A percentile compares a stretch with the other conserved stretches of the same genome.
phyloP scores from a whole-genome alignment of 64 coral and sea anemone species.

The Dendrophyllia cribrosa region DNA sequence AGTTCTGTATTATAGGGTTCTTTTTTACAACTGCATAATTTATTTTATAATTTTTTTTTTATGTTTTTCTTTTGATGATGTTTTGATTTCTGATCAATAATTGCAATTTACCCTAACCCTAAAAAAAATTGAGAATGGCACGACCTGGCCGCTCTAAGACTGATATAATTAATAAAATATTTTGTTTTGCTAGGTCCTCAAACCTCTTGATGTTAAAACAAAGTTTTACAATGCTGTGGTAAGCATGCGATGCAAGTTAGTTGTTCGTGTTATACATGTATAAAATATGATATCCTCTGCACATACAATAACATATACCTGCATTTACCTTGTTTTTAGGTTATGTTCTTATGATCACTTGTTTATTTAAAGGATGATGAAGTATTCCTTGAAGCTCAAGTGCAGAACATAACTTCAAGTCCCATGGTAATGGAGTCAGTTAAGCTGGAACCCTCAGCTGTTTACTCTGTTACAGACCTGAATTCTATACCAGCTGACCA shows the following conservation, averaged over 20 bases:
- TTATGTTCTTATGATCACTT: neutral
- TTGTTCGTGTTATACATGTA: neutral
- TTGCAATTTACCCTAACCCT: too few relatives aligned
- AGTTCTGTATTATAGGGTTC: too few relatives aligned
- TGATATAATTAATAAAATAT: too few relatives aligned
- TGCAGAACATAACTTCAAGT: slow-evolving; percentile 97
- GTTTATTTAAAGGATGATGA: slow-evolving; percentile 74
- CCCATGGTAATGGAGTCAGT: slow-evolving; percentile 98
- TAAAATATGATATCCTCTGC: too few relatives aligned
- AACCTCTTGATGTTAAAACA: slow-evolving; percentile 98
- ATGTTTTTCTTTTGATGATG: too few relatives aligned
- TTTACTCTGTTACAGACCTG: slow-evolving; percentile 81
- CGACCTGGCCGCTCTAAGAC: too few relatives aligned
- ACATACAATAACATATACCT: too few relatives aligned
- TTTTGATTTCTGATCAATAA: too few relatives aligned
- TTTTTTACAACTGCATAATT: too few relatives aligned
- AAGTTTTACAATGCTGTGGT: slow-evolving; percentile 99
- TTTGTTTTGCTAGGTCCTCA: slow-evolving; percentile 75
- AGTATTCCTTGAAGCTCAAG: slow-evolving; percentile 95
- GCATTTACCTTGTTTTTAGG: neutral
- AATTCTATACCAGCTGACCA: slow-evolving; percentile 29
- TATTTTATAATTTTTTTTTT: too few relatives aligned
- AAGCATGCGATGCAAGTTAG: neutral
- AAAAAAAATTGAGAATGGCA: too few relatives aligned
- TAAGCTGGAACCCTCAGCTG: slow-evolving; percentile 83